Base-by-base conservation (phyloP, 30 jellyfish, hydroid and myxozoan species). In the Hydra vulgaris region DNA sequence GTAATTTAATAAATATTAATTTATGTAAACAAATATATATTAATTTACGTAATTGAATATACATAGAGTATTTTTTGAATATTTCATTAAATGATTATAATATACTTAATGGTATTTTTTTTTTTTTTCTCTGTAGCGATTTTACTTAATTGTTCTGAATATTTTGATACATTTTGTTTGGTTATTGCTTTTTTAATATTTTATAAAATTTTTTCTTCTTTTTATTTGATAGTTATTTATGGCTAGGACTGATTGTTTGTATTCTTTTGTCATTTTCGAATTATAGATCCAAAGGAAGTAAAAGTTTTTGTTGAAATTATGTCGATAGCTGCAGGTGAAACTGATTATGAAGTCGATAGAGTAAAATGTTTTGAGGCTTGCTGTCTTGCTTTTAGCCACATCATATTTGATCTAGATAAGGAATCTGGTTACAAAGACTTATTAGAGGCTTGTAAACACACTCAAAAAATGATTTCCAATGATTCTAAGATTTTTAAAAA, bases 311-410 rank as follows among this genome's bases (percentile, higher is more conserved):
- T 87, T 70, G 96, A 87, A 52, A 83, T 87, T 83, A 53, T 82
- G 74, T 81, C 92, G 23, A 87, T 87, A 1, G 88, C 96, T 75
- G 96, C 96, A 72, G 96, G 96, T 0, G 96, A 87, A 55, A 71
- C 76, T 82, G 96, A 82, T 52, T 82, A 69, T 54, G 96, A 87
- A 56, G 88, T 83, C 26, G 96, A 79, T 70, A 77, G 96, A 21
- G 89, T 87, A 0, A 74, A 85, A 18, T 80, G 87, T 71, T 75
- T 87, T 25, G 90, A 87, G 52, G 79, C 95, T 8, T 83, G 87
- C 56, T 87, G 95, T 53, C 87, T 81, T 23, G 87, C 88, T 16
- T 82, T 80, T 21, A 83, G 87, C 79, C 90, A 86, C 61, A 76
- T 87, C 8, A 81, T 87, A 20, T 87, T 87, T 71, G 76, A 76